Evolutionary conservation across 2,113 vertebrate species (phyloP).

Genomic region (Anser brachyrhynchus): DNA sequence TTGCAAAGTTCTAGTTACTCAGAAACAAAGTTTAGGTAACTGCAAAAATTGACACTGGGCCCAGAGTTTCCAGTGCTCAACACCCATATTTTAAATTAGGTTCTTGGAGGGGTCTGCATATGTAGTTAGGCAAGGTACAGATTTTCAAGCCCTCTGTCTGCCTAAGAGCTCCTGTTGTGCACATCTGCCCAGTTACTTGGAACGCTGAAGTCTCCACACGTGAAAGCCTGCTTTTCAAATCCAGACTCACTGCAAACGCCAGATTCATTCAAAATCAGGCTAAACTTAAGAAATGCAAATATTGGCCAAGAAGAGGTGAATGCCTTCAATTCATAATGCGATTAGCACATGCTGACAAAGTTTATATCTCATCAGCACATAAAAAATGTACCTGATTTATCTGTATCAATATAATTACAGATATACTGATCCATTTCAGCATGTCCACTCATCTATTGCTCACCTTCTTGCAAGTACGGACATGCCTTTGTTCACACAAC

Average conservation of each 20-base stretch:
- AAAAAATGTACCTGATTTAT: neutral
- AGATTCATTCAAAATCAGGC: neutral
- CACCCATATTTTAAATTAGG: neutral
- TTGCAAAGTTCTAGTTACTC: neutral
- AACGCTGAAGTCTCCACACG: neutral
- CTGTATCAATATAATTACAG: neutral
- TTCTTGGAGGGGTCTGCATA: neutral
- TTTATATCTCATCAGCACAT: accelerated
- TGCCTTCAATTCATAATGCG: neutral
- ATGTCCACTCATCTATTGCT: neutral
- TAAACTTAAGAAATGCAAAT: neutral
- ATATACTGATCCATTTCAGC: neutral
- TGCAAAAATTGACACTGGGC: neutral
- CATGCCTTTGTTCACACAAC: neutral
- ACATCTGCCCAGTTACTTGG: neutral
- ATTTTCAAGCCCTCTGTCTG: neutral
- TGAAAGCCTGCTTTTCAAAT: neutral
- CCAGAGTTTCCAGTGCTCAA: neutral
- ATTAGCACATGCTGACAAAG: neutral
- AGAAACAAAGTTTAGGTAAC: neutral
- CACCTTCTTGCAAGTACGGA: neutral
- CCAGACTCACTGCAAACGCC: neutral
- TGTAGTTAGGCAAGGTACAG: neutral
- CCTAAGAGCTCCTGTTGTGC: neutral
- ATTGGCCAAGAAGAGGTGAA: neutral